phyloP scores from a whole-genome alignment of 2,113 vertebrate genomes.

The Scatophagus argus region DNA sequence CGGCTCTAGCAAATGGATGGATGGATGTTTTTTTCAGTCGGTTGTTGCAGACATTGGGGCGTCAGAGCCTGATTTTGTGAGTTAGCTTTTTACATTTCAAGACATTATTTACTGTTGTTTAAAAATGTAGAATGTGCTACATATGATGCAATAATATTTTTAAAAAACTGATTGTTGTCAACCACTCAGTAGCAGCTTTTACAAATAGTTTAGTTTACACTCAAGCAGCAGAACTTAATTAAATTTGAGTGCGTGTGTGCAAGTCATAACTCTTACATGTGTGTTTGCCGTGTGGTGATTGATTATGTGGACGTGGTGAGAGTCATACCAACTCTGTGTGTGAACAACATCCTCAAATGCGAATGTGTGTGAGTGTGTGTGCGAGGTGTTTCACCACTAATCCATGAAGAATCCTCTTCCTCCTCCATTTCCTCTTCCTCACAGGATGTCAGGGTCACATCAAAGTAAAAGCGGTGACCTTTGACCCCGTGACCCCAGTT shows the following conservation, averaged over 20 bases:
- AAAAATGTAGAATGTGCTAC: background rate
- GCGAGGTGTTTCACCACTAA: conserved; percentile 59
- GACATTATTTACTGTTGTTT: background rate
- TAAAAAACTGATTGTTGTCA: too few relatives aligned
- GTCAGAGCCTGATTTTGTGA: background rate
- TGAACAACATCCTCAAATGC: background rate
- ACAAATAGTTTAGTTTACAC: background rate
- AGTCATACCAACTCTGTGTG: background rate
- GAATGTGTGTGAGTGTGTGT: background rate
- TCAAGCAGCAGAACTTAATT: background rate
- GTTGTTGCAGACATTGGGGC: background rate
- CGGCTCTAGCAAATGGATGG: too few relatives aligned
- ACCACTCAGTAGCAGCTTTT: background rate
- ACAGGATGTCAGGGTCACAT: conserved; percentile 82
- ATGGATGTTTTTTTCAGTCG: too few relatives aligned
- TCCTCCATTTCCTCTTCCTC: conserved; percentile 80
- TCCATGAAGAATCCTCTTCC: conserved; percentile 81
- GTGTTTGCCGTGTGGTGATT: conserved; percentile 29
- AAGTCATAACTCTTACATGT: conserved; percentile 26
- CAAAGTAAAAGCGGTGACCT: conserved; percentile 73
- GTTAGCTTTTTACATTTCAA: background rate
- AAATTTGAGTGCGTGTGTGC: conserved; percentile 8
- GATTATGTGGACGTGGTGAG: conserved; percentile 39
- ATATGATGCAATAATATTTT: too few relatives aligned
- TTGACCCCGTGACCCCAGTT: conserved; percentile 66